Percentiles rank a stretch among this genome's conserved stretches.
Conservation (phyloP, 1,140 invertebrate genomes). For the Uloborus diversus region DNA sequence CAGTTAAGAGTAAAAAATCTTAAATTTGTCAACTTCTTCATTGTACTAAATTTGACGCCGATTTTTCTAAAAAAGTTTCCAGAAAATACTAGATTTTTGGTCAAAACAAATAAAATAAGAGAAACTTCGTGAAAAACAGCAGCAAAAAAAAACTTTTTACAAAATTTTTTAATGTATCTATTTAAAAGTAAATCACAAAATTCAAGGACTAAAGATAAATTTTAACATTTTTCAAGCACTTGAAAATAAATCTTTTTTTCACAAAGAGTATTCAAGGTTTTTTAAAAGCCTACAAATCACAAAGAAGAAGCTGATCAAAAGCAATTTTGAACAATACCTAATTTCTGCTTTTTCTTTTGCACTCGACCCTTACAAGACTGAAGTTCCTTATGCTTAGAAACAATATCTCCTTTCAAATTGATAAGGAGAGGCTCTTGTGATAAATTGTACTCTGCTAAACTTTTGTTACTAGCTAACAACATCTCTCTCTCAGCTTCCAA, state of each 20-base stretch:
- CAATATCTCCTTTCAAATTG: constrained; percentile 69
- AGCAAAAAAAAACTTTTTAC: too few species aligned
- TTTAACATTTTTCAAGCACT: neutral
- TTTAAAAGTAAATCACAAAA: neutral
- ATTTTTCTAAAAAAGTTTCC: too few species aligned
- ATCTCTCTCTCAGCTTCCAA: constrained; percentile 84
- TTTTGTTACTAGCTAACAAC: constrained; percentile 84
- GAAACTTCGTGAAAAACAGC: too few species aligned
- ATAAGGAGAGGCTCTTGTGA: constrained; percentile 79
- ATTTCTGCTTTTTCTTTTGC: constrained; percentile 58
- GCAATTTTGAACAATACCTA: constrained; percentile 38
- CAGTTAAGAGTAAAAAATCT: too few species aligned
- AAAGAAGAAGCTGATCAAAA: neutral
- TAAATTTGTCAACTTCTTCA: too few species aligned
- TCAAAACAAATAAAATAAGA: too few species aligned
- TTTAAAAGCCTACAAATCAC: neutral
- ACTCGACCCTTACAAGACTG: constrained; percentile 75
- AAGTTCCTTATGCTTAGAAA: constrained; percentile 75
- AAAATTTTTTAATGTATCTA: neutral
- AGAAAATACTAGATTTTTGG: too few species aligned
- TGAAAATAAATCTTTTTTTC: neutral
- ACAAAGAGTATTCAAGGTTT: neutral
- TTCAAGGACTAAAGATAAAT: neutral
- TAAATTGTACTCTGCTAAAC: constrained; percentile 86
- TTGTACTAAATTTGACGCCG: too few species aligned